Base-by-base conservation (phyloP, 2,888 invertebrate genomes). In the Liposcelis brunnea region DNA sequence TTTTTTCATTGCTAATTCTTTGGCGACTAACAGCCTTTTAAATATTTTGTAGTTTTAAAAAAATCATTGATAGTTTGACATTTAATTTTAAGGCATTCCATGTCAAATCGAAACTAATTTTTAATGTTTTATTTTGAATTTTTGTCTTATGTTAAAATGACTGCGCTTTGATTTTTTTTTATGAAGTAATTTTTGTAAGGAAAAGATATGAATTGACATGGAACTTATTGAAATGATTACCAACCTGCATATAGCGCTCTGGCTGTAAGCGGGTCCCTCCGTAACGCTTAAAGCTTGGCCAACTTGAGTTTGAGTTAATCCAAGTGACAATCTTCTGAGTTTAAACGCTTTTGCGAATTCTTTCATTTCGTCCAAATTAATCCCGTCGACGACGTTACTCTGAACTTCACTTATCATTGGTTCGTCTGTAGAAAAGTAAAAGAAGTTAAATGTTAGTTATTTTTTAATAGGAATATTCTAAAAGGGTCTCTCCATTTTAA, bases 241-340 rank as follows among this genome's bases (percentile, higher is more conserved):
- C 70, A 72, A 94, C 94, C 94, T 89, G 86, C 95, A 97, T 64
- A 97, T 97, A 55, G 95, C 95, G 66, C 93, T 93, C 73, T 97
- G 95, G 67, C 93, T 94, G 67, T 97, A 97, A 43, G 94, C 93
- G 31, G 95, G 95, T 45, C 95, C 95, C 67, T 94, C 94, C 16
- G 93, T 93, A 47, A 91, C 84, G 51, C 90, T 93, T 10, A 95
- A 69, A 34, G 95, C 93, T 65, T 94, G 94, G n/a, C 91, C 90
- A 45, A 91, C 90, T 70, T 95, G 95, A 1, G 94, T 94, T 65
- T 94, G 93, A 35, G 95, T 95, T 49, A 95, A 71, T 46, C 95
- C 95, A 53, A 95, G 67, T 10, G 93, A 91, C 50, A 95, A 70
- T 55, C 95, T 79, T 44, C 93, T 75, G 47, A 94, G 73, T 64